A percentile compares a stretch with the other conserved stretches of the same genome.
Conservation (phyloP, 2,888 invertebrate genomes). For the Uloborus plumipes region DNA sequence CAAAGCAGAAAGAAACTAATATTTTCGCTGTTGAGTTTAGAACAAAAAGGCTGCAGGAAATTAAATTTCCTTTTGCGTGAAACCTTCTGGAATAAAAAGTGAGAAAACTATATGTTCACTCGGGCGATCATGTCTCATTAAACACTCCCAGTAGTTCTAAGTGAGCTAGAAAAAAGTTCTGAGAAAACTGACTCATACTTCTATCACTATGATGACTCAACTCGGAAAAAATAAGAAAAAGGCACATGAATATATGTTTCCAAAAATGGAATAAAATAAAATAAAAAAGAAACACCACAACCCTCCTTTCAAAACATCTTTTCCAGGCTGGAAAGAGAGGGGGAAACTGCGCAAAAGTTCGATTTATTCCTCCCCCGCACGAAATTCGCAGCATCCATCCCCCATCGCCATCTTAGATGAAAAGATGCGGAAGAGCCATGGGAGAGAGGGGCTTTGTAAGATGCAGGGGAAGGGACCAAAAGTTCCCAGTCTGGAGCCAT, state of each 20-base stretch:
- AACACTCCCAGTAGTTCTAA: too few relatives aligned
- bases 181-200: constrained; percentile 17
- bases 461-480: background rate
- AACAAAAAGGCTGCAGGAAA: too few relatives aligned
- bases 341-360: background rate
- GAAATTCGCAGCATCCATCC: constrained; percentile 3
- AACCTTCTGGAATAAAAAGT: too few relatives aligned
- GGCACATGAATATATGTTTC: constrained; percentile 14
- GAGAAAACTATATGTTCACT: too few relatives aligned
- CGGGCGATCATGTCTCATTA: too few relatives aligned
- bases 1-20: too few relatives aligned
- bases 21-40: too few relatives aligned
- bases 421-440: constrained; percentile 34
- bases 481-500: constrained; percentile 10
- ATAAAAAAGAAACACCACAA: background rate
- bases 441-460: background rate
- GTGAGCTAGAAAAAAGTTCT: background rate
- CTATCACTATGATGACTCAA: constrained; percentile 17
- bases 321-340: background rate
- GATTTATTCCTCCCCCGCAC: constrained; percentile 3
- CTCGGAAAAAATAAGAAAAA: background rate
- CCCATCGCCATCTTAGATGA: constrained; percentile 16
- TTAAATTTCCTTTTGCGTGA: too few relatives aligned
- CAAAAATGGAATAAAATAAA: constrained; percentile 32
- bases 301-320: constrained; percentile 3